Percentiles rank a stretch among this genome's conserved stretches.
These are phyloP conservation scores for Halcyon senegalensis DNA, from an alignment of 2,113 vertebrate species.

Conservation along the genomic window DNA sequence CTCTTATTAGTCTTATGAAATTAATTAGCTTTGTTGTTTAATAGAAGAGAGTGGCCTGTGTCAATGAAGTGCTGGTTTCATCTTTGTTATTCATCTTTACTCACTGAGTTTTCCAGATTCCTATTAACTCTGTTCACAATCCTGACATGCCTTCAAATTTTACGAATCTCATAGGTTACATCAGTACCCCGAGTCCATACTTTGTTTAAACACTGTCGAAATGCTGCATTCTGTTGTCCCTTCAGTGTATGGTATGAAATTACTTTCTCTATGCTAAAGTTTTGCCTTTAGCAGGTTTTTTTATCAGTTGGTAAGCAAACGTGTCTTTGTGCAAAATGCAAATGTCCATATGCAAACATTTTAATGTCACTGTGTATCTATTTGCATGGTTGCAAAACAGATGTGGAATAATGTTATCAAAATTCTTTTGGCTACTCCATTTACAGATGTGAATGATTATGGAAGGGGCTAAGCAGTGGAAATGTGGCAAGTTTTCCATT, in stretches of 20 bases:
- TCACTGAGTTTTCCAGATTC: not conserved
- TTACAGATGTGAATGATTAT: not conserved
- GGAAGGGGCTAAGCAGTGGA: not conserved
- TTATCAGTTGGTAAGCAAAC: not conserved
- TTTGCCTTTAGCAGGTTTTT: not conserved
- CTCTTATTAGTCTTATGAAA: not conserved
- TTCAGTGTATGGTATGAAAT: not conserved
- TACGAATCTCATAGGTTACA: not conserved
- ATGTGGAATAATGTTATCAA: not conserved
- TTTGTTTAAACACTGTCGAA: not conserved
- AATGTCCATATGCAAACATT: not conserved
- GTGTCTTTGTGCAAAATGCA: not conserved
- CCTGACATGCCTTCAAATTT: not conserved
- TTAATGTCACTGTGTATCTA: not conserved
- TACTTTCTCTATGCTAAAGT: not conserved
- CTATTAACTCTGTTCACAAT: not conserved
- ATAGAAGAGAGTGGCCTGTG: not conserved
- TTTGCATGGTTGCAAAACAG: not conserved
- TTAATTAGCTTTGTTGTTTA: not conserved
- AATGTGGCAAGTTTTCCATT: not conserved
- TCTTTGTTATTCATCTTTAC: not conserved
- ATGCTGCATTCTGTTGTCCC: not conserved
- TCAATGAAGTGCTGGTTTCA: conserved; percentile 2
- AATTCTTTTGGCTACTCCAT: not conserved
- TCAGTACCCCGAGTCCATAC: not conserved